Conservation (phyloP, 2,888 invertebrate species). For the Anagyrus pseudococci region DNA sequence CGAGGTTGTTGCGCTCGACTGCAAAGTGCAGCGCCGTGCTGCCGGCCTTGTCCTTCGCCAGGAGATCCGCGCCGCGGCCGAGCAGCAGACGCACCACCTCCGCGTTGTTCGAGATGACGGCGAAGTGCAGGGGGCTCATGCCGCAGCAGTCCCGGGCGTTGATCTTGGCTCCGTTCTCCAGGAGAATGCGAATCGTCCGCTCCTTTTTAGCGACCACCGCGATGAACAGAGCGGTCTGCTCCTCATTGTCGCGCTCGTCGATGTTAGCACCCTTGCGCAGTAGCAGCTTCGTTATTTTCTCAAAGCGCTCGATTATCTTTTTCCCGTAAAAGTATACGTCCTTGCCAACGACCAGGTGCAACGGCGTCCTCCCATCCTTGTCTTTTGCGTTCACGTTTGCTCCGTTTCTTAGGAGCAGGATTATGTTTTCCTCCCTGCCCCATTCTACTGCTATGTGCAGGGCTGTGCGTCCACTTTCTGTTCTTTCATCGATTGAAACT, state of each 20-base stretch:
- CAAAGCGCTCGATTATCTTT: constrained; percentile 25
- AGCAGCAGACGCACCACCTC: not conserved
- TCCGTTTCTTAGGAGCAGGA: constrained; percentile 10
- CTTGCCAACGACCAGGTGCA: constrained; percentile 23
- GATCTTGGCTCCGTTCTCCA: not conserved
- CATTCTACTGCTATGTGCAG: constrained; percentile 24
- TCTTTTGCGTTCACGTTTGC: constrained; percentile 19
- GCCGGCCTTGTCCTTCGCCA: not conserved
- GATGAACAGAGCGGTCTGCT: constrained; percentile 19
- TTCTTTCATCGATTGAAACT: constrained; percentile 11
- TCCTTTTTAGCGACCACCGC: constrained; percentile 18
- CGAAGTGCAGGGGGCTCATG: not conserved
- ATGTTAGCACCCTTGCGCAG: constrained; percentile 17
- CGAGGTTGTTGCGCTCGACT: constrained; percentile 21
- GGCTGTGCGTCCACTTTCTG: constrained; percentile 14
- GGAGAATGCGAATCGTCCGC: constrained; percentile 17
- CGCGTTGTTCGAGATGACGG: not conserved
- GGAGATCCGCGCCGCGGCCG: not conserved
- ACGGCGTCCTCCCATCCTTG: constrained; percentile 13
- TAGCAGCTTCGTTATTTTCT: constrained; percentile 24
- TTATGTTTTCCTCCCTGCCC: constrained; percentile 16
- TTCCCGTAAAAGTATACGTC: constrained; percentile 22
- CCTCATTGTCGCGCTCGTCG: constrained; percentile 14
- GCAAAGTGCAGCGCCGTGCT: constrained; percentile 13
- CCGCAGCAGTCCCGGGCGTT: not conserved